Evolutionary conservation across 2,113 vertebrate species (phyloP), one percentile per base, ranked within the genome.

Genomic region (Calidris pygmaea): DNA sequence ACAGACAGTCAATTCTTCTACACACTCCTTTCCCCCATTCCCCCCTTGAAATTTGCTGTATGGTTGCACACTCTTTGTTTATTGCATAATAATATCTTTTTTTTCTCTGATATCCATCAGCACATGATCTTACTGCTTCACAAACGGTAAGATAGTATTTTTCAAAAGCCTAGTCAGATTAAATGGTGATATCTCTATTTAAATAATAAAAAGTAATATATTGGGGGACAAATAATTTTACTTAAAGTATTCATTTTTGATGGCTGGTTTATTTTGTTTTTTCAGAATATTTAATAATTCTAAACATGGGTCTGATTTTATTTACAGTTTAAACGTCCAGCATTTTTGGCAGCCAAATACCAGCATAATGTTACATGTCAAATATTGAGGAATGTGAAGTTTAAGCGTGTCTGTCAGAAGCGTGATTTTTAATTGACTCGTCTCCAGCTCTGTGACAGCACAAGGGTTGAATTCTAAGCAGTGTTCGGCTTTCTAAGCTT

Each of bases 351-450:
- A 86, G 59, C 86, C 19, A 70, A 10, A 41, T 55, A 68, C 7
- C 41, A 41, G 30, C 53, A 37, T 73, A 37, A n/a, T 93, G 6
- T 65, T 93, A 26, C 13, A 5, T 79, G 30, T 94, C 74, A 85
- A 16, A 48, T 71, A n/a, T 0, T 70, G 55, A 68, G n/a, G 83
- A 88, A 67, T 63, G n/a, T 2, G 3, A 89, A 86, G 32, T 80
- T 89, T 48, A 20, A 58, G 12, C 26, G 90, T 88, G 55, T 30
- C 30, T 85, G 15, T 84, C 4, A 5, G 20, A 82, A 79, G 37
- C 68, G 78, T 72, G 21, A 70, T 87, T 93, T 94, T 93, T 94
- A 72, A 65, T 87, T 94, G 70, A 39, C 66, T 90, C 70, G 5
- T 90, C 58, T 91, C 53, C 58, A 53, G 53, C 34, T 79, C 74